Evolutionary conservation across 2,113 vertebrate genomes (phyloP), one percentile per base, ranked within the genome.

Genomic region (Smithornis capensis): DNA sequence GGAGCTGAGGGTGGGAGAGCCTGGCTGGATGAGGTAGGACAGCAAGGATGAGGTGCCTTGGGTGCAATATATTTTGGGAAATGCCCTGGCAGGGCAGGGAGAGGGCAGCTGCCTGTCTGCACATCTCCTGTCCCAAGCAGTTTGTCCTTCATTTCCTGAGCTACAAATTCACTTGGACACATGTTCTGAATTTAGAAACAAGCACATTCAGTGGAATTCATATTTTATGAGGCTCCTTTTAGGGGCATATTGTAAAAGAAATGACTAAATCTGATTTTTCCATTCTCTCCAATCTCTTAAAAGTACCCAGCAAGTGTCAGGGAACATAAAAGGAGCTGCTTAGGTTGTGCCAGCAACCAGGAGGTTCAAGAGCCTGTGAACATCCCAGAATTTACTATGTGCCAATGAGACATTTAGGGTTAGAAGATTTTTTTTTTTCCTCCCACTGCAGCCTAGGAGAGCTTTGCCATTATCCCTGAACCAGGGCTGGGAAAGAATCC

Each of bases 101-200:
- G 59, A 67, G 74, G 77, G 73, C 85, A 93, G 91, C 80, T 78
- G 89, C 69, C 67, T 89, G 45, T 47, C 92, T 84, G 87, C 75
- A 49, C 23, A 78, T 83, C 57, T 87, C 68, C 55, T 0, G 0
- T 87, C 88, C 73, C n/a, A 77, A 55, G 65, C 91, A 84, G 76
- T 79, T 94, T 95, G 92, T 94, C 95, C 95, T 94, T 96, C 94
- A 90, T 89, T 87, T 92, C 88, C 70, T 79, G 62, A 94, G 86
- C 82, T 83, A 67, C 92, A 87, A 82, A 93, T 96, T 89, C 83
- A 44, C 76, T 93, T 68, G 59, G 92, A 96, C 93, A 96, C 92
- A 97, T 93, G 94, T 91, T 96, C 95, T 85, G 93, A 96, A 96
- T 97, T 96, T 97, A 96, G 95, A 95, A 95, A 73, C 92, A 93